Conservation (phyloP, 1,140 invertebrate species). For the Macrobrachium nipponense region DNA sequence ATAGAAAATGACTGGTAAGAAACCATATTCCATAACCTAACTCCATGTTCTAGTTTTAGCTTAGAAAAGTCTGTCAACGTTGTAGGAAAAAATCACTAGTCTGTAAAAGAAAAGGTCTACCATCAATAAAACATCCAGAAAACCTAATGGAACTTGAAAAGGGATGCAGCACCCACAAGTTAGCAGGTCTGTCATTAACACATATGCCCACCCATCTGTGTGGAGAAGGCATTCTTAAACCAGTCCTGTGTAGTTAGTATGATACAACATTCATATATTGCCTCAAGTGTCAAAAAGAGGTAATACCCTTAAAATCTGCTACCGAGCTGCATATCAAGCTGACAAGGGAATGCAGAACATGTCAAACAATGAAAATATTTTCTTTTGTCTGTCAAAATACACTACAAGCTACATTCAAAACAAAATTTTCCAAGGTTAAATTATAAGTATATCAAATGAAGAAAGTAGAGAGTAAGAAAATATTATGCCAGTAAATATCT, state of each 20-base stretch:
- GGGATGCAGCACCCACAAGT: constrained; percentile 29
- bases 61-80: too few relatives aligned
- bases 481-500: too few relatives aligned
- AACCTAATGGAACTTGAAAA: not conserved
- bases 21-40: not conserved
- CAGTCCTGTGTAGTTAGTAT: constrained; percentile 5
- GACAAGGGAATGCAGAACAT: too few relatives aligned
- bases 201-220: not conserved
- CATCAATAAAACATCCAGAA: not conserved
- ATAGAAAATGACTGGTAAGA: not conserved
- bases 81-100: not conserved
- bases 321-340: too few relatives aligned
- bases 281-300: constrained; percentile 22
- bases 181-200: constrained; percentile 14
- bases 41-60: too few relatives aligned
- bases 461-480: too few relatives aligned
- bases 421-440: too few relatives aligned
- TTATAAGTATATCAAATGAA: too few relatives aligned
- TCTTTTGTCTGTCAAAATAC: too few relatives aligned
- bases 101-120: not conserved
- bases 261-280: constrained; percentile 9
- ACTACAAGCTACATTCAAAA: too few relatives aligned
- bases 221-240: not conserved
- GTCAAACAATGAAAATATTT: too few relatives aligned
- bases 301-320: too few relatives aligned